These are phyloP conservation scores for Steinernema hermaphroditum DNA, from an alignment of 2,888 invertebrate species.

Conservation along the genomic window DNA sequence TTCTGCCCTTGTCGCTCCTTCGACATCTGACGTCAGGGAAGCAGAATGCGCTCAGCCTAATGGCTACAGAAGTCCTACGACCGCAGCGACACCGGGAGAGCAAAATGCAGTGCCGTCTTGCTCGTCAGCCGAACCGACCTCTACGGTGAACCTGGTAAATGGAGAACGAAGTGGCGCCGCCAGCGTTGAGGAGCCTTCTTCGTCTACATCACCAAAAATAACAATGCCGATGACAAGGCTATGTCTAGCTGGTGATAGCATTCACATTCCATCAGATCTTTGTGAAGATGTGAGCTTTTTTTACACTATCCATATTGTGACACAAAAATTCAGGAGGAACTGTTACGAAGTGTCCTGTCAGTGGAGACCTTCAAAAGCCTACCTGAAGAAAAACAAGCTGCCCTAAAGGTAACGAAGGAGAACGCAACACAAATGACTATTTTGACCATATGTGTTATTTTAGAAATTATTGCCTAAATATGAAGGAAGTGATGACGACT, in stretches of 20 bases:
- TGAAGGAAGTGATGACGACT: neutral
- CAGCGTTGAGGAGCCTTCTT: neutral
- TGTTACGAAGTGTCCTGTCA: constrained; percentile 37
- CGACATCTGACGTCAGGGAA: neutral
- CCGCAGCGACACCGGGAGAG: neutral
- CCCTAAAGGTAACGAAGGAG: constrained; percentile 30
- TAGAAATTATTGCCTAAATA: neutral
- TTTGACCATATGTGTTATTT: neutral
- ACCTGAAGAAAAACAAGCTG: constrained; percentile 34
- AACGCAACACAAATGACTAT: constrained; percentile 27
- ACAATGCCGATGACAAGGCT: constrained; percentile 5
- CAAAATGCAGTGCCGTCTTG: neutral
- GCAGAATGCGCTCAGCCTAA: constrained; percentile 6
- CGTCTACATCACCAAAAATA: neutral
- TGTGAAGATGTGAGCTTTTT: constrained; percentile 15
- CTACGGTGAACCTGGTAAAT: neutral
- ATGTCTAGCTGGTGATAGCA: constrained; percentile 22
- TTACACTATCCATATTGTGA: neutral
- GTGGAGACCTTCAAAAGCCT: constrained; percentile 36
- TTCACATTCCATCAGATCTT: constrained; percentile 31
- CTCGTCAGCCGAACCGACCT: neutral
- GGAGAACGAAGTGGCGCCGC: neutral
- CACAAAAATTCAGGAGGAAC: constrained; percentile 39
- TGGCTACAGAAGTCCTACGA: no score
- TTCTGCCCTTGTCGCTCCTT: neutral